Evolutionary conservation across 2,113 vertebrate species (phyloP), one percentile per base, ranked within the genome.

Genomic region (Phoenicopterus ruber): DNA sequence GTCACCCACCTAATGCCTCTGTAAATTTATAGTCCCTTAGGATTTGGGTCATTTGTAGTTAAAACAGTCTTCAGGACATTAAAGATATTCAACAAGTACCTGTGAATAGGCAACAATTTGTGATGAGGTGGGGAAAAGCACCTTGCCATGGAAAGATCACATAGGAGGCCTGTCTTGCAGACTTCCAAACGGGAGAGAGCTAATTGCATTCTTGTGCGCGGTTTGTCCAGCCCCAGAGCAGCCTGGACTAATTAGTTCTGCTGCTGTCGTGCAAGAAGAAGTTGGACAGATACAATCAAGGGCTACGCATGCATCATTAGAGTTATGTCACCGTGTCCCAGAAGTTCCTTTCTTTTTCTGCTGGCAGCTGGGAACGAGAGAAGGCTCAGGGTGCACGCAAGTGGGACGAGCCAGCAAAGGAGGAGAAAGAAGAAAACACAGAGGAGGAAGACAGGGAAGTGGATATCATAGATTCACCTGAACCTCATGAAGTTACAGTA

Each of bases 361-460:
- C 55, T 89, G 63, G 25, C 78, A 98, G 98, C 93, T 98, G 98
- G 98, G 97, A 98, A 82, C 25, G 9, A 44, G 97, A 98, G 81
- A 98, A 96, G 86, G 86, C 88, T 47, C 85, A 82, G 17, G 79
- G 36, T 52, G 9, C 20, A 2, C 9, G 29, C 40, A 91, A 36
- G 57, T 50, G 63, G 29, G 88, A 86, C 12, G 44, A 32, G 31
- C 36, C 24, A 3, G 63, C 29, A 12, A 50, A 74, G 1, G 42
- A 94, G 38, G 71, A 92, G 73, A 79, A 79, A 1, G 46, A 89
- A 63, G 86, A 76, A 80, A 91, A 54, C 2, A 49, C 17, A 6
- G 96, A 88, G 20, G 72, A 95, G 40, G 67, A 83, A 24, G 63
- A 70, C 3, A 34, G 46, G 3, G 96, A 94, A 2, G 77, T 25